phyloP scores from a whole-genome alignment of 2,888 invertebrate genomes.

The Drosophila falleni region DNA sequence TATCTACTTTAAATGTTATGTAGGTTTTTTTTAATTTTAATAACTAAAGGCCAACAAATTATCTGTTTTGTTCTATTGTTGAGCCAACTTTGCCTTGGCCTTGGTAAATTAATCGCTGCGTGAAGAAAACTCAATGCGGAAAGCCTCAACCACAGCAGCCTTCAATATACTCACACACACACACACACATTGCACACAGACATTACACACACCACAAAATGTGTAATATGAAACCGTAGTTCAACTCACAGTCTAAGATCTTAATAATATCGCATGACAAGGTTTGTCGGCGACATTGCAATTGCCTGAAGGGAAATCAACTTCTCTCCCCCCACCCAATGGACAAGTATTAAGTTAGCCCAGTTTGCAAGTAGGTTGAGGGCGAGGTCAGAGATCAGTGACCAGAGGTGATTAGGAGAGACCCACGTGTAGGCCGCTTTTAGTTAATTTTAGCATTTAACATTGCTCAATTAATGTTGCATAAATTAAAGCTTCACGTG shows the following conservation, averaged over 20 bases:
- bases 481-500: constrained; percentile 67
- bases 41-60: neutral
- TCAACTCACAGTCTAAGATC: constrained; percentile 39
- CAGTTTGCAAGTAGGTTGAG: constrained; percentile 26
- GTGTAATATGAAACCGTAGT: constrained; percentile 43
- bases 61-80: neutral
- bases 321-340: too few relatives aligned
- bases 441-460: constrained; percentile 59
- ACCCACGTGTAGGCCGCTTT: constrained; percentile 1
- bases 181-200: neutral
- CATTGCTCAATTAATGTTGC: constrained; percentile 77
- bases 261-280: constrained; percentile 50
- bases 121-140: constrained; percentile 65
- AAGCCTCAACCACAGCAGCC: constrained; percentile 56
- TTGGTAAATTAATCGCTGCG: constrained; percentile 77
- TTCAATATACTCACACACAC: constrained; percentile 12
- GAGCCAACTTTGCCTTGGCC: constrained; percentile 53
- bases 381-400: constrained; percentile 15
- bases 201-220: constrained; percentile 2
- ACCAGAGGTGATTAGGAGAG: constrained; percentile 6
- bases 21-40: too few relatives aligned
- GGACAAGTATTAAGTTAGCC: constrained; percentile 17
- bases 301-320: neutral
- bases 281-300: constrained; percentile 30
- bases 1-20: too few relatives aligned